Evolutionary conservation across 1,140 invertebrate genomes (phyloP).

Genomic region (Sarcophaga peregrina): DNA sequence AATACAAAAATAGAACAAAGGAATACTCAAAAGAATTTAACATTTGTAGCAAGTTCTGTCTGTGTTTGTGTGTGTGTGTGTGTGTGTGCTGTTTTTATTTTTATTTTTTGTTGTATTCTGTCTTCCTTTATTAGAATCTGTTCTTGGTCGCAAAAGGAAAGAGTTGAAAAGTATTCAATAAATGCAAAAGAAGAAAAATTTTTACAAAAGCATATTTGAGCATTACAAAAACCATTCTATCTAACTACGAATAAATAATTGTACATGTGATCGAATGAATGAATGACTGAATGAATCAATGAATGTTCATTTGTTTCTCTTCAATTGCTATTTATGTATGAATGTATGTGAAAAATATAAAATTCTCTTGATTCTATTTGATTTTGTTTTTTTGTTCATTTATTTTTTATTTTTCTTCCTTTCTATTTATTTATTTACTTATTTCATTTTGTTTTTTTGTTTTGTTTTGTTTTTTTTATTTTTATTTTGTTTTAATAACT

Average conservation of each 20-base stretch:
- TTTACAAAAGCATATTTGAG: not conserved
- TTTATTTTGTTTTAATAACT: constrained; percentile 27
- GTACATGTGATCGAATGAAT: not conserved
- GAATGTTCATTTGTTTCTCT: not conserved
- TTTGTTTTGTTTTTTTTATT: constrained; percentile 5
- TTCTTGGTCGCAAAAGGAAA: not conserved
- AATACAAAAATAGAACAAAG: not conserved
- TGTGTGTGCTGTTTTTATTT: too few species aligned
- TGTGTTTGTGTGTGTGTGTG: too few species aligned
- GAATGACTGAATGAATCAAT: not conserved
- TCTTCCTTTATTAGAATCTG: not conserved
- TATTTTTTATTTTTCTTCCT: too few species aligned
- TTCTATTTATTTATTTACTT: too few species aligned
- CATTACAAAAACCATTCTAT: not conserved
- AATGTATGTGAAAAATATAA: not conserved
- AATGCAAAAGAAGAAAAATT: not conserved
- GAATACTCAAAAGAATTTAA: too few species aligned
- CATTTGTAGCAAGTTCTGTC: too few species aligned
- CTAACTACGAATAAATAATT: not conserved
- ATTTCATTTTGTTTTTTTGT: not conserved
- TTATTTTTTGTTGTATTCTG: not conserved
- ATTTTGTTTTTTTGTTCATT: too few species aligned
- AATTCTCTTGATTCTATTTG: too few species aligned
- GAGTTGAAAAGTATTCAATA: not conserved
- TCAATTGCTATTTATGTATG: not conserved